Evolutionary conservation across 2,797 vertebrate genomes (phyloP).

Genomic region (Anomalospiza imberbis): DNA sequence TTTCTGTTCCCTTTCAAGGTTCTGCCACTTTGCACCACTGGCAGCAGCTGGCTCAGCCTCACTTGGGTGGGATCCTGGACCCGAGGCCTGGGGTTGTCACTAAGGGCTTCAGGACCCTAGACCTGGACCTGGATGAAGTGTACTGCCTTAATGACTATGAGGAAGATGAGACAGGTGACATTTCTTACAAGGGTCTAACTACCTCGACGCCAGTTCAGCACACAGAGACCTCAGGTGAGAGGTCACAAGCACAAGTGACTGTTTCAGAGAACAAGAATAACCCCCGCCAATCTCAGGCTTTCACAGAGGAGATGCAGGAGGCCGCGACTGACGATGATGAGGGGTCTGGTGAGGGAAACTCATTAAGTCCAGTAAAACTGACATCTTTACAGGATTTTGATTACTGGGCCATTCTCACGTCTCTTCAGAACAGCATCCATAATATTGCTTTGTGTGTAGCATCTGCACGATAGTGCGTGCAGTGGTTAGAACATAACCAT

Average conservation of each 20-base stretch:
- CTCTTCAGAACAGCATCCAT: constrained; percentile 72
- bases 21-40: constrained; percentile 98
- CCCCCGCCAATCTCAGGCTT: constrained; percentile 75
- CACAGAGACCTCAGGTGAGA: constrained; percentile 90
- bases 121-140: constrained; percentile 93
- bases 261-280: constrained; percentile 75
- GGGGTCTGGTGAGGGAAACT: constrained; percentile 94
- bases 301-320: constrained; percentile 84
- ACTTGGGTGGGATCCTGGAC: constrained; percentile 94
- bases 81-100: constrained; percentile 94
- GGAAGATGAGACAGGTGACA: constrained; percentile 92
- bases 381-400: constrained; percentile 76
- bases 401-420: constrained; percentile 76
- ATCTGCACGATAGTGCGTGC: constrained; percentile 64
- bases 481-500: constrained; percentile 25
- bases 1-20: constrained; percentile 75
- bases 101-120: constrained; percentile 93
- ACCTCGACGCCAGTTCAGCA: constrained; percentile 81
- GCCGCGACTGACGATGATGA: constrained; percentile 78
- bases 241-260: constrained; percentile 81
- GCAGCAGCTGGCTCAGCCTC: constrained; percentile 97
- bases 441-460: constrained; percentile 71
- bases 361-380: constrained; percentile 80
- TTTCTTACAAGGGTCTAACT: constrained; percentile 80
- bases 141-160: constrained; percentile 93